Base-by-base conservation (phyloP, 2,113 vertebrate genomes). In the Tinamus guttatus region DNA sequence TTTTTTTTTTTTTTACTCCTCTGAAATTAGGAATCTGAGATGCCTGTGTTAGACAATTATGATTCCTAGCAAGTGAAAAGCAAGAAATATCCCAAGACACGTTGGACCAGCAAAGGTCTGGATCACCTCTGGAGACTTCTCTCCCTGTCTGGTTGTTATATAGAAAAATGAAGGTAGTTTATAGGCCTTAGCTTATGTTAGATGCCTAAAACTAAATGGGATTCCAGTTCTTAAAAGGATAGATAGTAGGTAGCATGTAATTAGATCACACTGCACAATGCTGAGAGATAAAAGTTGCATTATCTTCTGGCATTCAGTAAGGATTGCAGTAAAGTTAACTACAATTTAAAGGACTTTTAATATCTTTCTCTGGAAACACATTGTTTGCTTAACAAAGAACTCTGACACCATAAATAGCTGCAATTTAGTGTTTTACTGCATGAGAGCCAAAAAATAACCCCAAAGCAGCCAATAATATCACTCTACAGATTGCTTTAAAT, bases 311-410 rank as follows among this genome's bases (percentile, higher is more conserved):
- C 87, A 65, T 64, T 71, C 51, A 79, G 43, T 52, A 86, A 81
- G 16, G 49, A 77, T 43, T 95, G 47, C 58, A 78, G 9, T 49
- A 91, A 83, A 10, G 9, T 47, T 79, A 89, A 70, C 27, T 78
- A 30, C 34, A 68, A 28, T 24, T 67, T 43, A 90, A 89, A 92
- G 20, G 28, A 91, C 13, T 92, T 95, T 71, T 28, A 49, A 65
- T 82, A 24, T 82, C 62, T 81, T 93, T 89, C 8, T 58, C 83
- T 87, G 70, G 81, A 91, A 91, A 94, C 85, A 68, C 34, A 90
- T 22, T 41, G 47, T 81, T 91, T 71, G 43, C 62, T 89, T 93
- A 81, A 84, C 73, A 68, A 10, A 79, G 69, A 15, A 36, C 75
- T 87, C 67, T 95, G 83, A 95, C 85, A 88, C 34, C 32, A 79